Evolutionary conservation across 1,140 invertebrate species (phyloP).

Genomic region (Zaprionus ornatus): DNA sequence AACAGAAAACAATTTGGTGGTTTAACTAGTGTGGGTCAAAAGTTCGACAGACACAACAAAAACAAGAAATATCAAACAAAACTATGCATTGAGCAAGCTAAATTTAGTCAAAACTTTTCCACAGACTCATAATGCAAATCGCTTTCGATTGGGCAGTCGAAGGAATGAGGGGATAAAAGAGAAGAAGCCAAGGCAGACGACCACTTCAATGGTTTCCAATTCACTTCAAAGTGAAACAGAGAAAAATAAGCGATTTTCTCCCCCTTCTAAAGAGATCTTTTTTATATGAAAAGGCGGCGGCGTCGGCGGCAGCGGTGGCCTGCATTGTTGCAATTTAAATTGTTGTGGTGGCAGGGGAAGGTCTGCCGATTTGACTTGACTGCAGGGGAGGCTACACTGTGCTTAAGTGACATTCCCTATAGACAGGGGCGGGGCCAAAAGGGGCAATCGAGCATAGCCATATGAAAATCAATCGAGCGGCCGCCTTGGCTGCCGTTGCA

Average conservation of each 20-base stretch:
- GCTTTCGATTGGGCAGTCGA: constrained; percentile 1
- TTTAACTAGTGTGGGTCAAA: constrained; percentile 61
- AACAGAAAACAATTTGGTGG: constrained; percentile 22
- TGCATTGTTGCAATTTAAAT: constrained; percentile 73
- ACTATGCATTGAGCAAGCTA: constrained; percentile 48
- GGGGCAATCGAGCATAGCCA: constrained; percentile 22
- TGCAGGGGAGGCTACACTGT: neutral
- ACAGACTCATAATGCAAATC: constrained; percentile 62
- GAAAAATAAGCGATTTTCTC: constrained; percentile 31
- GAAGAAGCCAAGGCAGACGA: constrained; percentile 46
- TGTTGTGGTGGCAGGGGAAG: constrained; percentile 34
- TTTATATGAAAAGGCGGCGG: constrained; percentile 37
- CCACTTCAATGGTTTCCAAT: constrained; percentile 72
- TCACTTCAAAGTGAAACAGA: constrained; percentile 66
- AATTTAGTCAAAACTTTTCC: constrained; percentile 71
- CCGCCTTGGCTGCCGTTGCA: constrained; percentile 7
- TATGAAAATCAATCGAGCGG: constrained; percentile 37
- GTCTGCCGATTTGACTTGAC: neutral
- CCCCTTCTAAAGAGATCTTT: constrained; percentile 34
- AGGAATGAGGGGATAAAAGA: neutral
- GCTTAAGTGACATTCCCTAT: constrained; percentile 61
- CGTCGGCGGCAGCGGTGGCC: no score
- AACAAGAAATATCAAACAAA: constrained; percentile 2
- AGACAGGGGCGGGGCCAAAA: constrained; percentile 32
- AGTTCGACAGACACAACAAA: constrained; percentile 51